These are phyloP conservation scores for Columbina picui DNA, from an alignment of 2,113 vertebrate genomes.

Conservation along the genomic window DNA sequence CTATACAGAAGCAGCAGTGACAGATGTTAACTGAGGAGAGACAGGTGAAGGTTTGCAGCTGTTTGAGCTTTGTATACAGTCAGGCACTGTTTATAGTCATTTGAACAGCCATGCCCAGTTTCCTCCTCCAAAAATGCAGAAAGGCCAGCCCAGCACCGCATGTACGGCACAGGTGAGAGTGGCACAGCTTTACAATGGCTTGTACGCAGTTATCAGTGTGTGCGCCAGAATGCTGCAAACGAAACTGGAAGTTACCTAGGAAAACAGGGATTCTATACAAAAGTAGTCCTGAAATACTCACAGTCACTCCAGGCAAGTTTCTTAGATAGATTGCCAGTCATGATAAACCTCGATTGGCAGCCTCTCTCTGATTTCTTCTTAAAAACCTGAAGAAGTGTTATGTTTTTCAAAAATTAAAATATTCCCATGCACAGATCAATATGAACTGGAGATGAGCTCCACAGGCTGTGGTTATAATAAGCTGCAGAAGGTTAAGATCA, in stretches of 20 bases:
- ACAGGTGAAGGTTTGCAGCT: neutral
- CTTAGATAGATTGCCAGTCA: neutral
- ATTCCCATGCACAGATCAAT: neutral
- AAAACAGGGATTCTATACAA: neutral
- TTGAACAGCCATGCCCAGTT: neutral
- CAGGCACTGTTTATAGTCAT: neutral
- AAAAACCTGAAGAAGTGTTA: slow-evolving; percentile 15
- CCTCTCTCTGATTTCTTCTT: slow-evolving; percentile 13
- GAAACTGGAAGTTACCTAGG: neutral
- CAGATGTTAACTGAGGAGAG: neutral
- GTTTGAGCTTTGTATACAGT: neutral
- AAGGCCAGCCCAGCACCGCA: neutral
- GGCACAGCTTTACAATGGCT: neutral
- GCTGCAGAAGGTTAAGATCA: neutral
- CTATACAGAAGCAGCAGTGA: neutral
- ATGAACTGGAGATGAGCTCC: neutral
- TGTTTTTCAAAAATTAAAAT: neutral
- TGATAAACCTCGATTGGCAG: neutral
- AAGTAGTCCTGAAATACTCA: slow-evolving; percentile 36
- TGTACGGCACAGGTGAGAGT: neutral
- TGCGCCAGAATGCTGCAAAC: neutral
- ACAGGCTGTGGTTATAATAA: neutral
- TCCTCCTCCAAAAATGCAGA: neutral
- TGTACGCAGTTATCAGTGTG: neutral
- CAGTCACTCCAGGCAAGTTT: slow-evolving; percentile 36